Conservation (phyloP, 2,797 vertebrate species). For the Rhyacichthys aspro region DNA sequence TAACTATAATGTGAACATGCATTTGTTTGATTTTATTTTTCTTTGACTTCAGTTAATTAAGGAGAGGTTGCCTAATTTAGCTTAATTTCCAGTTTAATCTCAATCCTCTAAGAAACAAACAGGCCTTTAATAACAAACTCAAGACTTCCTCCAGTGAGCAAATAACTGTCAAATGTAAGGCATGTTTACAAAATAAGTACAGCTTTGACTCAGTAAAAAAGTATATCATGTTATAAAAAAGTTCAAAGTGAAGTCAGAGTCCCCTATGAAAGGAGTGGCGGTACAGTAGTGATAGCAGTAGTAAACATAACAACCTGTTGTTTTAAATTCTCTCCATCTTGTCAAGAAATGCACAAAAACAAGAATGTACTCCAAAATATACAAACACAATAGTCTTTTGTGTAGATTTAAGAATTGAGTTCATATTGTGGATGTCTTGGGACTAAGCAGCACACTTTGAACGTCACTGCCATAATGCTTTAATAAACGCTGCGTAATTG, state of each 20-base stretch:
- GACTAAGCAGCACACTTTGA: constrained; percentile 25
- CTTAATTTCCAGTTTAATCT: too few relatives aligned
- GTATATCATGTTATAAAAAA: constrained; percentile 24
- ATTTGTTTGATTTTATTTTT: too few relatives aligned
- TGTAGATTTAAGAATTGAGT: constrained; percentile 27
- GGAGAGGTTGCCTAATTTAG: too few relatives aligned
- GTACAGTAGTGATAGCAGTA: too few relatives aligned
- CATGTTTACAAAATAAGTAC: constrained; percentile 31
- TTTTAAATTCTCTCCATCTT: too few relatives aligned
- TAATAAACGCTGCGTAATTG: constrained; percentile 35
- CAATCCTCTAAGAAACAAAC: too few relatives aligned
- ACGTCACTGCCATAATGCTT: constrained; percentile 47
- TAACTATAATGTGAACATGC: too few relatives aligned
- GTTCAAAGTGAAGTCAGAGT: not conserved
- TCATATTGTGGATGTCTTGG: constrained; percentile 26
- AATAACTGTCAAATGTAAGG: not conserved
- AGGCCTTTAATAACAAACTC: not conserved
- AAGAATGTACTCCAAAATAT: not conserved
- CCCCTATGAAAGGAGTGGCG: too few relatives aligned
- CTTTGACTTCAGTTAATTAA: too few relatives aligned
- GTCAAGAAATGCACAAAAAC: too few relatives aligned
- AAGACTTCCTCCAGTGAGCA: not conserved
- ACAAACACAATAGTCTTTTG: constrained; percentile 42
- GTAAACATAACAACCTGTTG: too few relatives aligned
- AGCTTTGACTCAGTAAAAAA: constrained; percentile 34